Evolutionary conservation across 2,113 vertebrate genomes (phyloP).

Genomic region (Phaethornis superciliosus): DNA sequence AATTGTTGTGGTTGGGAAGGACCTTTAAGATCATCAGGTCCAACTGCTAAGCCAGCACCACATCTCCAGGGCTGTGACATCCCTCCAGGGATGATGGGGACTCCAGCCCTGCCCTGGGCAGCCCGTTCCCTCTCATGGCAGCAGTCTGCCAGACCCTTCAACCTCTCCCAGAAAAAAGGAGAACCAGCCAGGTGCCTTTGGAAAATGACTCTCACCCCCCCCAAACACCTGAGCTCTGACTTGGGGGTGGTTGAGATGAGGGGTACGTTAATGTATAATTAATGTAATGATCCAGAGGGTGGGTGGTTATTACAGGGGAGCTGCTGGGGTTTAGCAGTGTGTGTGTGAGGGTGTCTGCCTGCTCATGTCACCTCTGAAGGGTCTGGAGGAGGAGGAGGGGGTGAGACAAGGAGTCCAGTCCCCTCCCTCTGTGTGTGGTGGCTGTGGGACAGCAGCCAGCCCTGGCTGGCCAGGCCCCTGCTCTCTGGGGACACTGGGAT

Average conservation of each 20-base stretch:
- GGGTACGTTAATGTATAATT: neutral
- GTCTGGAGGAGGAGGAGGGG: rapidly evolving
- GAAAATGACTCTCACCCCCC: neutral
- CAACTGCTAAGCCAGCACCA: too few species aligned
- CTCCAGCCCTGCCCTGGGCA: too few species aligned
- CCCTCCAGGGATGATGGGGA: too few species aligned
- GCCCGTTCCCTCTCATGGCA: neutral
- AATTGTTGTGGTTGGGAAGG: too few species aligned
- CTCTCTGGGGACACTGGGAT: rapidly evolving
- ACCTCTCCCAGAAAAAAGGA: neutral
- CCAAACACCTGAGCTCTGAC: neutral
- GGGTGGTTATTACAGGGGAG: constrained; percentile 46
- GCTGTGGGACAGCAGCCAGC: neutral
- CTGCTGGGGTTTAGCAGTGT: neutral
- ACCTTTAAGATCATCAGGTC: too few species aligned
- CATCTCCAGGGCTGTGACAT: too few species aligned
- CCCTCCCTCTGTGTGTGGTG: rapidly evolving
- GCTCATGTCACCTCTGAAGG: neutral
- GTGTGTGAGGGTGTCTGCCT: neutral
- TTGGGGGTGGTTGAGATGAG: neutral
- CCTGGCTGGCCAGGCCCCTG: neutral
- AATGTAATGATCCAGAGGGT: neutral
- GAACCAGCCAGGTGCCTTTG: neutral
- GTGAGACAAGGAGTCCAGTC: neutral
- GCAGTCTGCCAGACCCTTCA: neutral